Evolutionary conservation across 2,113 vertebrate genomes (phyloP).

Genomic region (Sarotherodon lohbergeri): DNA sequence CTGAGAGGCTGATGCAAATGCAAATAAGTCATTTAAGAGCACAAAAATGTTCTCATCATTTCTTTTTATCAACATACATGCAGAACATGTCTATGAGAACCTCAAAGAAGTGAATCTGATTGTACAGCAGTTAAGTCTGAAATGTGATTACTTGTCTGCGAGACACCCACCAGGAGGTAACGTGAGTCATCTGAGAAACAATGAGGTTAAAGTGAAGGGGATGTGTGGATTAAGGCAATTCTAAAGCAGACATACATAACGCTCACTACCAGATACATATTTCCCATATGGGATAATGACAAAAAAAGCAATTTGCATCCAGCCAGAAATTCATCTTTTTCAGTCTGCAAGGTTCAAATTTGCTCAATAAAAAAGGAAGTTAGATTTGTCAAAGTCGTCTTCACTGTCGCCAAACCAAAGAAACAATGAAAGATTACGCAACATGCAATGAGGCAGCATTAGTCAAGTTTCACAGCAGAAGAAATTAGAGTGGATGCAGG

Average conservation of each 20-base stretch:
- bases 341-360: background rate
- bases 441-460: background rate
- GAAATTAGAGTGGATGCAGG: background rate
- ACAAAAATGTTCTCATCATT: background rate
- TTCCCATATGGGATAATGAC: background rate
- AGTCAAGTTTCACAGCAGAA: background rate
- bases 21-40: background rate
- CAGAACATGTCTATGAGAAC: background rate
- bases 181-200: slow-evolving; percentile 8
- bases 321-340: background rate
- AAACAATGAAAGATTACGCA: background rate
- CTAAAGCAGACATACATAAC: background rate
- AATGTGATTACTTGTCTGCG: slow-evolving; percentile 38
- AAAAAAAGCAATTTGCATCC: background rate
- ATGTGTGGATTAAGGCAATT: background rate
- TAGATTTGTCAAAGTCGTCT: background rate
- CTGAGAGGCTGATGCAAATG: background rate
- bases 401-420: background rate
- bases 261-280: background rate
- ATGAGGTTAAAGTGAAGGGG: slow-evolving; percentile 19
- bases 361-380: background rate
- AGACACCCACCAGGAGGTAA: slow-evolving; percentile 14
- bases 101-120: slow-evolving; percentile 21
- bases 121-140: slow-evolving; percentile 7
- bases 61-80: background rate